Percentiles rank a stretch among this genome's conserved stretches.
phyloP scores from a whole-genome alignment of 1,140 invertebrate genomes.

The Caerostris extrusa region DNA sequence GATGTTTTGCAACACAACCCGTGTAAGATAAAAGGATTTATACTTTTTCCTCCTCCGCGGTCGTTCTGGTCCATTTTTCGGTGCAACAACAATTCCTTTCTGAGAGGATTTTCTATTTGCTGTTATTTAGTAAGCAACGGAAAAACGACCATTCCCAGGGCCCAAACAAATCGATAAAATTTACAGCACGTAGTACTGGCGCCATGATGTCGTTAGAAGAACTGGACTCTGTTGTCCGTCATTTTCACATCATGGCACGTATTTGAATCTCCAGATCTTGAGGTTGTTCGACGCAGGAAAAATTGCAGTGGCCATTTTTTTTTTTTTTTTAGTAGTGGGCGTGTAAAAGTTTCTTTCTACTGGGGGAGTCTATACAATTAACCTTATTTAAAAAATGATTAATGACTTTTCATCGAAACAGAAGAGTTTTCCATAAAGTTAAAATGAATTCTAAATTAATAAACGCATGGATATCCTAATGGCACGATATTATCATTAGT shows the following conservation, averaged over 20 bases:
- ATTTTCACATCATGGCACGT: constrained; percentile 16
- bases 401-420: background rate
- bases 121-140: constrained; percentile 25
- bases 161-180: background rate
- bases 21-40: background rate
- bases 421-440: background rate
- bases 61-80: background rate
- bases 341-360: background rate
- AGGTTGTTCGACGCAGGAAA: background rate
- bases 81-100: background rate
- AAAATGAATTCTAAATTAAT: background rate
- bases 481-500: too few relatives aligned
- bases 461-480: too few relatives aligned
- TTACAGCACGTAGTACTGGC: constrained; percentile 19
- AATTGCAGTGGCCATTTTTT: background rate
- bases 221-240: background rate
- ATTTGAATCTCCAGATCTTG: background rate
- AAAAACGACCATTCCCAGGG: background rate
- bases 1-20: background rate
- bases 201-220: background rate
- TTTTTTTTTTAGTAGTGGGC: background rate
- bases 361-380: background rate
- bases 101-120: background rate
- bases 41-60: background rate
- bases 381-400: background rate